Conservation (phyloP, 2,888 invertebrate genomes). For the Lasioglossum oenotherae region DNA sequence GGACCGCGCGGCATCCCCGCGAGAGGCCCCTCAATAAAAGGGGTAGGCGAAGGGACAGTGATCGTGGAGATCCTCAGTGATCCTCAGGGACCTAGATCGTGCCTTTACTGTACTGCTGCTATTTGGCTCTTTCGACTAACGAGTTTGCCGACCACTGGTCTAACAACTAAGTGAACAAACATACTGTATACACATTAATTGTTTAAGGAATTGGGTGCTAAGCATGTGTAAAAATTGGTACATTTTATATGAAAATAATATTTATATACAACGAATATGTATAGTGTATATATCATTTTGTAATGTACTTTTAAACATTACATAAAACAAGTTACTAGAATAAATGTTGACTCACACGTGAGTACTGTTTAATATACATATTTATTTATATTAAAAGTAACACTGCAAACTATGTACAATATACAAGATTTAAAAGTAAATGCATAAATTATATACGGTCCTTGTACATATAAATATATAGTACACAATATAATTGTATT, state of each 20-base stretch:
- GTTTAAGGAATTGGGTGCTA: slow-evolving; percentile 30
- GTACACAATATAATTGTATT: slow-evolving; percentile 16
- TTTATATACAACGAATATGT: slow-evolving; percentile 10
- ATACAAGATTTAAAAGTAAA: slow-evolving; percentile 32
- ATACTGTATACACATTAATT: slow-evolving; percentile 22
- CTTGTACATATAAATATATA: slow-evolving; percentile 28
- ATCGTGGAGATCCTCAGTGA: too few species aligned
- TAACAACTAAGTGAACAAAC: background rate
- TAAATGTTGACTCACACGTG: slow-evolving; percentile 20
- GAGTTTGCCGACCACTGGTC: background rate
- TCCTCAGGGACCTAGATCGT: too few species aligned
- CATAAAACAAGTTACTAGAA: slow-evolving; percentile 12
- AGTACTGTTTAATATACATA: slow-evolving; percentile 40
- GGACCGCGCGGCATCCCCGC: too few species aligned
- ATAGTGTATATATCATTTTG: background rate
- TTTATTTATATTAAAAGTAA: slow-evolving; percentile 43
- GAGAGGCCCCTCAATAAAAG: too few species aligned
- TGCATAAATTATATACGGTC: slow-evolving; percentile 26
- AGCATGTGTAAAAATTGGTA: slow-evolving; percentile 24
- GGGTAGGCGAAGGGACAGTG: too few species aligned
- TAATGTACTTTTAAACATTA: slow-evolving; percentile 9
- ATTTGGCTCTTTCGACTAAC: too few species aligned
- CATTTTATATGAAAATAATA: slow-evolving; percentile 34
- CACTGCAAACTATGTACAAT: slow-evolving; percentile 55
- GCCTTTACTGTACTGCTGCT: too few species aligned